Evolutionary conservation across 2,888 invertebrate species (phyloP), one percentile per base, ranked within the genome.

Genomic region (Baccha elongata): DNA sequence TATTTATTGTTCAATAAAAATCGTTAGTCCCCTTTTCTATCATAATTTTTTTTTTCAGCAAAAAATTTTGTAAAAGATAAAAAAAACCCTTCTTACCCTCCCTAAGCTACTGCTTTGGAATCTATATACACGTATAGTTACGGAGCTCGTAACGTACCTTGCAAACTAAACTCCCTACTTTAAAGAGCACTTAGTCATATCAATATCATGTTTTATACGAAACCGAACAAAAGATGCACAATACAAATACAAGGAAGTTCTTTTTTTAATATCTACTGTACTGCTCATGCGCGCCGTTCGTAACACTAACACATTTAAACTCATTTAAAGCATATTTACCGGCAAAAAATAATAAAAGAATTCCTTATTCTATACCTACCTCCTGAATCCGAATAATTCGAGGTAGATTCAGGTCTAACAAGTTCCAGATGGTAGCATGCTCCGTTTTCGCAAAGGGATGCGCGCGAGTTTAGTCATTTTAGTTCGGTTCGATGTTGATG

Each of bases 391-490:
- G 37, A 13, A 40, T 40, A 3, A 40, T 58, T 64, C 69, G 71
- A 76, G 26, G 53, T 67, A 76, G 58, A 67, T 67, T 78, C 83
- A 78, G 78, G 83, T 83, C 83, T 83, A 83, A 83, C 83, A 60
- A 83, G 83, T 83, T 83, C 72, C 78, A 78, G 78, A 72, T 78
- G 78, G 72, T 71, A 78, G 78, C 83, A 48, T 72, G 67, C 67
- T 65, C 53, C 71, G 67, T 68, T 78, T 83, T 83, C 72, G 83
- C 83, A 83, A 83, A 78, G 83, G 78, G 83, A 83, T 78, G 78
- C 52, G 72, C 83, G 83, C 78, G 53, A 78, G 60, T 71, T 72
- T 58, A 62, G 72, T 48, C 53, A 62, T 71, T 71, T 62, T 23
- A 37, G 62, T 17, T 26, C 67, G 42, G 35, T 67, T 32, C 72